Evolutionary conservation across 2,797 vertebrate genomes (phyloP).

Genomic region (Fistularia tabacaria): DNA sequence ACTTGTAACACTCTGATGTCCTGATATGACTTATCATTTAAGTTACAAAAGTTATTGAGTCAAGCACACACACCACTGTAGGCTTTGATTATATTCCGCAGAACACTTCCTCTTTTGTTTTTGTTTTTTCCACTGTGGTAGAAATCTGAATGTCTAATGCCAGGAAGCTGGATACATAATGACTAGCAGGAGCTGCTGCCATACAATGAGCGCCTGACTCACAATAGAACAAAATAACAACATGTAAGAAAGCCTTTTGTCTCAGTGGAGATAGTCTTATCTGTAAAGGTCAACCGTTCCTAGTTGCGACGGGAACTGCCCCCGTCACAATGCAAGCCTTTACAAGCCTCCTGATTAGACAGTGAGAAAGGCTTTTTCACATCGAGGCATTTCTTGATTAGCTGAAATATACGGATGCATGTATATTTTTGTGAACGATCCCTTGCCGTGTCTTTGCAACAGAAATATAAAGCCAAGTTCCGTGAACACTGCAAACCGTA

Average conservation of each 20-base stretch:
- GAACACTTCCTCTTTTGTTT: not conserved
- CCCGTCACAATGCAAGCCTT: slow-evolving; percentile 57
- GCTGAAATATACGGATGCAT: slow-evolving; percentile 38
- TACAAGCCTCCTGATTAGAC: slow-evolving; percentile 56
- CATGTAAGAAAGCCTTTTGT: slow-evolving; percentile 67
- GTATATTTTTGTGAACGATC: slow-evolving; percentile 6
- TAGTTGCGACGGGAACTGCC: slow-evolving; percentile 46
- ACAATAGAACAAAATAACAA: slow-evolving; percentile 39
- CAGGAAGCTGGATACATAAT: slow-evolving; percentile 35
- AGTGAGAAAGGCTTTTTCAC: slow-evolving; percentile 52
- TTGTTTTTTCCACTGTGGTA: slow-evolving; percentile 2
- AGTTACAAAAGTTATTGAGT: no score
- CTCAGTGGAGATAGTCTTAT: slow-evolving; percentile 63
- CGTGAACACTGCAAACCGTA: no score
- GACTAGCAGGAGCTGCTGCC: slow-evolving; percentile 31
- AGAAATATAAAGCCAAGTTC: no score
- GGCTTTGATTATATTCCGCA: slow-evolving; percentile 1
- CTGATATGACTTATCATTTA: no score
- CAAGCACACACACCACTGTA: not conserved
- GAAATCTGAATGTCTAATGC: slow-evolving; percentile 21
- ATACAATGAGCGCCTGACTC: slow-evolving; percentile 43
- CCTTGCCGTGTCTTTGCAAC: no score
- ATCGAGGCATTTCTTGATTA: slow-evolving; percentile 48
- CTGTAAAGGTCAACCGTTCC: slow-evolving; percentile 70
- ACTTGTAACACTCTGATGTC: no score